These are phyloP conservation scores for Rhopilema esculentum DNA, from an alignment of 30 jellyfish, hydroid and myxozoan species.

Conservation along the genomic window DNA sequence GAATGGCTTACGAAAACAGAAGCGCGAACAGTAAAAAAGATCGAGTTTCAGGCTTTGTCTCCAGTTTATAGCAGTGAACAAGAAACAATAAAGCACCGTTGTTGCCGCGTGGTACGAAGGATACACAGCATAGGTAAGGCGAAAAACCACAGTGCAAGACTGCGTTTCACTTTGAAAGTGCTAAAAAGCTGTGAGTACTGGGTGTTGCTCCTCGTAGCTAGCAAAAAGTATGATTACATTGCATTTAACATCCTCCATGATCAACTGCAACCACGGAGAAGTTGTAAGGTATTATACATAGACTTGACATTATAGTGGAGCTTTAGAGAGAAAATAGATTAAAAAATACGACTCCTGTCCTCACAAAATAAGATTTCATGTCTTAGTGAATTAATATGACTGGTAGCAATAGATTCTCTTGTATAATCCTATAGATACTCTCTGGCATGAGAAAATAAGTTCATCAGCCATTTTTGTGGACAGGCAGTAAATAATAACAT, in stretches of 20 bases:
- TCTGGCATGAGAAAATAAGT: background rate
- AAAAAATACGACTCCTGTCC: too few relatives aligned
- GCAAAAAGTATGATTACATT: too few relatives aligned
- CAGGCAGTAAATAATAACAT: background rate
- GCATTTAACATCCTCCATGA: too few relatives aligned
- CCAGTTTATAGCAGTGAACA: background rate
- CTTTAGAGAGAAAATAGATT: too few relatives aligned
- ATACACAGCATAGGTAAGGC: background rate
- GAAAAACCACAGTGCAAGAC: background rate
- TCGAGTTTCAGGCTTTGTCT: background rate
- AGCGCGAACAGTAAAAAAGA: constrained; percentile 10
- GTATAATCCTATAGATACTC: too few relatives aligned
- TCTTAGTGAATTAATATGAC: too few relatives aligned
- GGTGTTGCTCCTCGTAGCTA: too few relatives aligned
- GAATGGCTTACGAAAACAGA: background rate
- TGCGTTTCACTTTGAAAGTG: background rate
- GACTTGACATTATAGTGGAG: too few relatives aligned
- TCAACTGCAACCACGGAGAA: too few relatives aligned
- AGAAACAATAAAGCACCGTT: background rate
- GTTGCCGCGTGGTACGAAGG: background rate
- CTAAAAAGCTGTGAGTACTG: background rate
- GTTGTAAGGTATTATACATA: too few relatives aligned
- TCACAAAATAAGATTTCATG: too few relatives aligned
- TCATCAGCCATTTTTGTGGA: background rate
- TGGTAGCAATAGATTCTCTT: too few relatives aligned